Evolutionary conservation across 2,888 invertebrate species (phyloP).

Genomic region (Amiota minor): DNA sequence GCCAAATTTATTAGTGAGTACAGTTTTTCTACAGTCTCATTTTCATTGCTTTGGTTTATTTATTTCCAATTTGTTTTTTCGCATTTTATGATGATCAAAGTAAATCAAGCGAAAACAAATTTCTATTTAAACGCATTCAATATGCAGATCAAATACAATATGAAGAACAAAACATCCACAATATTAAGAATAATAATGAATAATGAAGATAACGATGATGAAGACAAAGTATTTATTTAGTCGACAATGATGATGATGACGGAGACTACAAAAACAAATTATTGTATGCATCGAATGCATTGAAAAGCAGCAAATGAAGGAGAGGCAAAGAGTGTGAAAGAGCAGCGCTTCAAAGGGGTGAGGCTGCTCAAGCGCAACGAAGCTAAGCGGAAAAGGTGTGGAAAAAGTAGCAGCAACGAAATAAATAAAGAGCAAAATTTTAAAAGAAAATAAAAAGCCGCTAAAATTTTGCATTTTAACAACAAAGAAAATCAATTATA

Average conservation of each 20-base stretch:
- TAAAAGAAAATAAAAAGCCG: neutral
- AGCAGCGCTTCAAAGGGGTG: too few relatives aligned
- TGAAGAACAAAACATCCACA: too few relatives aligned
- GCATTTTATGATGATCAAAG: constrained; percentile 33
- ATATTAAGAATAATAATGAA: constrained; percentile 25
- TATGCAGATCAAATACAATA: constrained; percentile 53
- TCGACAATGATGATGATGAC: neutral
- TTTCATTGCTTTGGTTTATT: too few relatives aligned
- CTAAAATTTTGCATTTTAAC: too few relatives aligned
- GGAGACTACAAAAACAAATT: too few relatives aligned
- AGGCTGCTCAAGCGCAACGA: too few relatives aligned
- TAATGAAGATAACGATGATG: constrained; percentile 1
- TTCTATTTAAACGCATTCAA: constrained; percentile 57
- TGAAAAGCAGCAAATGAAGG: too few relatives aligned
- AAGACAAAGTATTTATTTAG: neutral
- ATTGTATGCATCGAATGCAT: too few relatives aligned
- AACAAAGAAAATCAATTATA: neutral
- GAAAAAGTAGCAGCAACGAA: neutral
- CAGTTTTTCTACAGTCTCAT: too few relatives aligned
- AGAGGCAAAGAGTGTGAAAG: too few relatives aligned
- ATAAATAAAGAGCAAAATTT: neutral
- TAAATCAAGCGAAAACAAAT: constrained; percentile 59
- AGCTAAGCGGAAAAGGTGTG: constrained; percentile 10
- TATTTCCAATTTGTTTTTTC: too few relatives aligned
- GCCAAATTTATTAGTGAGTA: too few relatives aligned